Percentiles rank a stretch among this genome's conserved stretches.
Conservation (phyloP, 2,888 invertebrate genomes). For the Pyralis farinalis region DNA sequence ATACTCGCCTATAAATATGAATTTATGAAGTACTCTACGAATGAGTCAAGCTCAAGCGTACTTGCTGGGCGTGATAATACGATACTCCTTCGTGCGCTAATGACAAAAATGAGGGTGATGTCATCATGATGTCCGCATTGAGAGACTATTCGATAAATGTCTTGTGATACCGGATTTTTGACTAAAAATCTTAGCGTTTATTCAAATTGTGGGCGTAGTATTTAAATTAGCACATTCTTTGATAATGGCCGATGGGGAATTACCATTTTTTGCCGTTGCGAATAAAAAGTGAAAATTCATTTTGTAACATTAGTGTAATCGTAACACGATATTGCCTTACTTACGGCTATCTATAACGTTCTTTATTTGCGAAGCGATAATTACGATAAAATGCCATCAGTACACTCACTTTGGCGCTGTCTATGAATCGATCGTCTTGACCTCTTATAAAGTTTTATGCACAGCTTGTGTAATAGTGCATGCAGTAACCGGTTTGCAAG, state of each 20-base stretch:
- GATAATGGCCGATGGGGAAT: constrained; percentile 23
- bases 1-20: constrained; percentile 18
- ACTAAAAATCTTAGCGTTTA: constrained; percentile 29
- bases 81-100: constrained; percentile 33
- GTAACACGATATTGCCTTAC: constrained; percentile 23
- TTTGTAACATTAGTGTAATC: constrained; percentile 32
- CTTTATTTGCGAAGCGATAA: constrained; percentile 11
- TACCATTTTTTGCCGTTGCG: constrained; percentile 21
- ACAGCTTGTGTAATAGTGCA: constrained; percentile 18
- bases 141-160: constrained; percentile 27
- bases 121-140: constrained; percentile 37
- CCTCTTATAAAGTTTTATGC: constrained; percentile 17
- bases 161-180: constrained; percentile 22
- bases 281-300: constrained; percentile 32
- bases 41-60: constrained; percentile 31
- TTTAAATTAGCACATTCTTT: constrained; percentile 37
- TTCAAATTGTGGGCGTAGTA: constrained; percentile 32
- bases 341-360: constrained; percentile 29
- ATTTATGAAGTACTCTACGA: constrained; percentile 29
- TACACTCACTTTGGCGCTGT: constrained; percentile 6
- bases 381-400: constrained; percentile 9
- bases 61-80: constrained; percentile 35
- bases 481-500: constrained; percentile 28
- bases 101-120: constrained; percentile 52
- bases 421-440: constrained; percentile 12